phyloP scores from a whole-genome alignment of 2,888 invertebrate species.

The Spilarctia lutea region DNA sequence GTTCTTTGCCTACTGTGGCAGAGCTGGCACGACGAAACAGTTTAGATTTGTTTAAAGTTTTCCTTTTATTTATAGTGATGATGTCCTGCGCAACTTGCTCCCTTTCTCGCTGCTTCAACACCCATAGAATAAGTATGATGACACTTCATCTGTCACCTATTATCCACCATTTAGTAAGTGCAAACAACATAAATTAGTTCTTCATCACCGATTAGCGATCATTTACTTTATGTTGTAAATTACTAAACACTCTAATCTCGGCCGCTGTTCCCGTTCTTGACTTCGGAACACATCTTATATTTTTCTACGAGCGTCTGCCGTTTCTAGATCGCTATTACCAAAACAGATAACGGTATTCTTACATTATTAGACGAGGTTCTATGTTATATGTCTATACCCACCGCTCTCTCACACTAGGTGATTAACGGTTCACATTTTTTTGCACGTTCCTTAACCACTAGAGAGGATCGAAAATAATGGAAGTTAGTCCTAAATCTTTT shows the following conservation, averaged over 20 bases:
- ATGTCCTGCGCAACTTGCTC: no score
- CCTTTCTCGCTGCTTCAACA: no score
- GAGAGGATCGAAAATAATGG: neutral
- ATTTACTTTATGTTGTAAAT: neutral
- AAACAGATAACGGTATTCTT: constrained; percentile 3
- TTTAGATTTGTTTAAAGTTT: no score
- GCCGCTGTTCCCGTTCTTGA: neutral
- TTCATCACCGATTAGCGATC: neutral
- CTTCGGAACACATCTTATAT: neutral
- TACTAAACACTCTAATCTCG: neutral
- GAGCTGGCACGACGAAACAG: no score
- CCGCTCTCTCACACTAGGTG: neutral
- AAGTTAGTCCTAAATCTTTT: neutral
- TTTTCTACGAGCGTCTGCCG: constrained; percentile 4
- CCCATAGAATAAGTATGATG: no score
- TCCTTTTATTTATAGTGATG: no score
- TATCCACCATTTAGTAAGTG: no score
- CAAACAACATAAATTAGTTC: neutral
- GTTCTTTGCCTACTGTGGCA: no score
- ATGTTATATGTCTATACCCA: neutral
- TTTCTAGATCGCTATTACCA: neutral
- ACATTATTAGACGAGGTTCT: neutral
- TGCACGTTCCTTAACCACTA: neutral
- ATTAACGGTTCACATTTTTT: neutral
- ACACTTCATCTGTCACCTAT: no score